phyloP scores from a whole-genome alignment of 2,113 vertebrate species.

The Lates calcarifer region DNA sequence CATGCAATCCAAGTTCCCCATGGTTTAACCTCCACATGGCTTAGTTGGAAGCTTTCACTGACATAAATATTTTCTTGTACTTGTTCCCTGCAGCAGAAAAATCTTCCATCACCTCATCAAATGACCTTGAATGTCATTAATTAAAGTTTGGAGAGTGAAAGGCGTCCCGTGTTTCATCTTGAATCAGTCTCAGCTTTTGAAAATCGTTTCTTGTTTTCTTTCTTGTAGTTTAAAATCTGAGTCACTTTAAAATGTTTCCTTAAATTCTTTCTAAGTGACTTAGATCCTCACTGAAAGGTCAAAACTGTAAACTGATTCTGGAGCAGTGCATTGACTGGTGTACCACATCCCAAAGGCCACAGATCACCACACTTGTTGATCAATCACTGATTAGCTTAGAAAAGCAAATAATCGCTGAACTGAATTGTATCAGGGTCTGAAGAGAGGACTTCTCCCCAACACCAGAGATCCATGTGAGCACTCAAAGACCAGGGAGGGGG shows the following conservation, averaged over 20 bases:
- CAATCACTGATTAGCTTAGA: constrained; percentile 56
- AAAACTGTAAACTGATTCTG: constrained; percentile 29
- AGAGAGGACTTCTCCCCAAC: constrained; percentile 39
- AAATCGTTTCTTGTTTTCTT: background rate
- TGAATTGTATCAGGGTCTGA: constrained; percentile 29
- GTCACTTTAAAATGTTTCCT: background rate
- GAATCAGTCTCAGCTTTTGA: background rate
- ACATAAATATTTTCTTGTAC: constrained; percentile 21
- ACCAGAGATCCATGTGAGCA: constrained; percentile 55
- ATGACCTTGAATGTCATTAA: constrained; percentile 28
- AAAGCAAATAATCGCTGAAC: constrained; percentile 52
- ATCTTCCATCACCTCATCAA: constrained; percentile 25
- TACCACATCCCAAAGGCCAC: background rate
- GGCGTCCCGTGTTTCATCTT: background rate
- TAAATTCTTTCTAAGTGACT: constrained; percentile 5
- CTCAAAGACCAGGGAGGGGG: constrained; percentile 25
- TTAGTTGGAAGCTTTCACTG: constrained; percentile 9
- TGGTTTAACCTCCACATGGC: constrained; percentile 25
- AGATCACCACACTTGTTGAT: constrained; percentile 54
- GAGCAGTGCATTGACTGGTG: background rate
- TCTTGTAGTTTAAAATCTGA: constrained; percentile 7
- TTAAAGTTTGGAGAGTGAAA: constrained; percentile 7
- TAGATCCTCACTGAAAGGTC: constrained; percentile 9
- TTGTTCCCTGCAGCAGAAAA: constrained; percentile 18
- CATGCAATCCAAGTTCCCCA: constrained; percentile 17